Evolutionary conservation across 1,140 invertebrate species (phyloP).

Genomic region (Pseudomyrmex dendroicus): DNA sequence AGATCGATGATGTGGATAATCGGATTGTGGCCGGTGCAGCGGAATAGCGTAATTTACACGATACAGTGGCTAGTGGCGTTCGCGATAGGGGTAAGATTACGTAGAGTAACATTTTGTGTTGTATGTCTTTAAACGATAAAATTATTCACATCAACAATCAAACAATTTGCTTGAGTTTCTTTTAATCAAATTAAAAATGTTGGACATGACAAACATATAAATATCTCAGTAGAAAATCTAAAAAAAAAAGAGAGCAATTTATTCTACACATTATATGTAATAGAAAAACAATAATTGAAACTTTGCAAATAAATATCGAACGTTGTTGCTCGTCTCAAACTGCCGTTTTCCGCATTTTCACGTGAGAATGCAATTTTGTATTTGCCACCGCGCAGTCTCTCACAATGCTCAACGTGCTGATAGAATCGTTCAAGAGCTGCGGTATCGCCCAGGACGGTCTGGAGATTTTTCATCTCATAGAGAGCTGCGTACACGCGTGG

Average conservation of each 20-base stretch:
- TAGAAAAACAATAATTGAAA: neutral
- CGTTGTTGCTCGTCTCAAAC: neutral
- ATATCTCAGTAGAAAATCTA: neutral
- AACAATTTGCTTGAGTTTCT: neutral
- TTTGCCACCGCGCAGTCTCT: slow-evolving; percentile 12
- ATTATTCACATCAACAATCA: neutral
- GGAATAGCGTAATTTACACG: slow-evolving; percentile 17
- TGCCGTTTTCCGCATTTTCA: neutral
- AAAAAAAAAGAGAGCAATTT: neutral
- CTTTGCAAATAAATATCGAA: neutral
- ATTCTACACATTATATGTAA: neutral
- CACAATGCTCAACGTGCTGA: slow-evolving; percentile 17
- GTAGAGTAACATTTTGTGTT: slow-evolving; percentile 1
- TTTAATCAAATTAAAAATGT: neutral
- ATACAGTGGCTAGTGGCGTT: slow-evolving; percentile 19
- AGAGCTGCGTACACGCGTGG: slow-evolving; percentile 8
- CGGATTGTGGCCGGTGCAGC: slow-evolving; percentile 21
- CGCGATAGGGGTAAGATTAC: slow-evolving; percentile 28
- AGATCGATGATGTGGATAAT: slow-evolving; percentile 29
- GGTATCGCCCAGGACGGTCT: slow-evolving; percentile 3
- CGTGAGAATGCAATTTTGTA: slow-evolving; percentile 24
- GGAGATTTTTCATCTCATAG: slow-evolving; percentile 11
- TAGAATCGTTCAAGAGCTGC: slow-evolving; percentile 16
- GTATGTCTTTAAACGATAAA: too few relatives aligned
- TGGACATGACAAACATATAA: neutral